A percentile compares a stretch with the other conserved stretches of the same genome.
These are phyloP conservation scores for Anthopleura sola DNA, from an alignment of 64 coral and sea anemone species.

Conservation along the genomic window DNA sequence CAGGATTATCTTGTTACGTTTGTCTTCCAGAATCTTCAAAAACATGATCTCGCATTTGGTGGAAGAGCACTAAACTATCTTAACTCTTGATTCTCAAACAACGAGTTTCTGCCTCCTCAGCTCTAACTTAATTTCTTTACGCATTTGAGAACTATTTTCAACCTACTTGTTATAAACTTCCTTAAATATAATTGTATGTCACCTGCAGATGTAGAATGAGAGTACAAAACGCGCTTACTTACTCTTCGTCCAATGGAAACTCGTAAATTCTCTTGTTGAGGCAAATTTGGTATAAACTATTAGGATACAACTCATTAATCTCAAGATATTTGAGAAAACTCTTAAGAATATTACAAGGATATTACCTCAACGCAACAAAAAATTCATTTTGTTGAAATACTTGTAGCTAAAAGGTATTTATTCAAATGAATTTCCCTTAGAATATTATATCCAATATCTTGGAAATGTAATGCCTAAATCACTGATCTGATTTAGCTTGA, in stretches of 20 bases:
- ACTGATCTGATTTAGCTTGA: too few relatives aligned
- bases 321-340: not conserved
- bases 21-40: too few relatives aligned
- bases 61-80: too few relatives aligned
- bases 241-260: not conserved
- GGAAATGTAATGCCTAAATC: not conserved
- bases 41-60: too few relatives aligned
- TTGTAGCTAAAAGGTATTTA: not conserved
- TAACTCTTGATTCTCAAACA: too few relatives aligned
- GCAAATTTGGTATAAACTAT: conserved; percentile 2
- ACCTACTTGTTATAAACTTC: not conserved
- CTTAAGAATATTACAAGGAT: conserved; percentile 6
- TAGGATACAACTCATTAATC: conserved; percentile 3
- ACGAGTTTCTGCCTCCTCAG: not conserved
- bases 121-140: not conserved
- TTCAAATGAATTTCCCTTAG: not conserved
- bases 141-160: not conserved
- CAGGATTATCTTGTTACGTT: not conserved
- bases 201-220: not conserved
- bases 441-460: not conserved
- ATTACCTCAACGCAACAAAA: not conserved
- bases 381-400: not conserved
- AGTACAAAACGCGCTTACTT: not conserved
- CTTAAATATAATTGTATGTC: not conserved
- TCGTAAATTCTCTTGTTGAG: too few relatives aligned